Base-by-base conservation (phyloP, 2,888 invertebrate genomes). In the Mythimna loreyi region DNA sequence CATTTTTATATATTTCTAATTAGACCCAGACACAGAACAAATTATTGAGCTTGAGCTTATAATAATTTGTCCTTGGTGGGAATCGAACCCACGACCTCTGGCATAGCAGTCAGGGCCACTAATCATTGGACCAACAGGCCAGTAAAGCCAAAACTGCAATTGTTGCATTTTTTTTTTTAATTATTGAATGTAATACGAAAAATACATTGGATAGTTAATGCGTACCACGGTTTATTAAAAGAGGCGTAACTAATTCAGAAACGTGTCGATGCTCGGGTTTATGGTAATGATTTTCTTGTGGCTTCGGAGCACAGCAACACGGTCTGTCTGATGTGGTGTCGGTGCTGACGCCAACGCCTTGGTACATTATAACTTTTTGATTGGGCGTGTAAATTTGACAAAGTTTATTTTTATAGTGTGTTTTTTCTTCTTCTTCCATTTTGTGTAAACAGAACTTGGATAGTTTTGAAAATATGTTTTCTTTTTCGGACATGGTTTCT, bases 261-360 rank as follows among this genome's bases (percentile, higher is more conserved):
- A 68, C 19, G 75, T 89, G 90, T 61, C 87, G 86, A 25, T 62
- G 19, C 33, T 76, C 33, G 4, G 45, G 40, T 11, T n/a, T 28
- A 21, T n/a, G 13, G 16, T 53, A 16, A 4, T 13, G 19, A 13
- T 7, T 52, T 9, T 30, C 36, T 8, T 13, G 13, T 9, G 11
- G 9, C 45, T 53, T 56, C 21, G 62, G 71, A 16, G 53, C 47
- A 70, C 71, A 76, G 36, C 65, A 70, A 66, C 92, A 92, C 1
- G 92, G 92, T 56, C 91, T 85, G 52, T 92, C 92, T 28, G 82
- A 75, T 0, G 89, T 87, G 0, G 92, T 92, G 43, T 92, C 92
- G 23, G 88, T 84, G 60, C 85, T 83, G 2, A 87, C 76, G 13
- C 85, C 83, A 2, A 87, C 76, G 13, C 75, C 73, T 25, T 71